Evolutionary conservation across 2,888 invertebrate genomes (phyloP).

Genomic region (Myathropa florea): DNA sequence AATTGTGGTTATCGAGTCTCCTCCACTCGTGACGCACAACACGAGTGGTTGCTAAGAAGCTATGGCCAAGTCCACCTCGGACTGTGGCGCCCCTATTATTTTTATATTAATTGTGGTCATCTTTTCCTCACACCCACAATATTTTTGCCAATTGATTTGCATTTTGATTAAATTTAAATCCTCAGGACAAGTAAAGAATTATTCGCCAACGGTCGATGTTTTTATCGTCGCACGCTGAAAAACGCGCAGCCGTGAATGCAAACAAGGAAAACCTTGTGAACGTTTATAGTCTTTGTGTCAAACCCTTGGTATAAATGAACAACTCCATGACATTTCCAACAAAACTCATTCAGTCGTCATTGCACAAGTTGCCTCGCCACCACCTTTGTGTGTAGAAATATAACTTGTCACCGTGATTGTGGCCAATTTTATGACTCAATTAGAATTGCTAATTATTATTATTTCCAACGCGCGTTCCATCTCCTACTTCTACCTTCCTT

Average conservation of each 20-base stretch:
- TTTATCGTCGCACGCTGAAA: too few relatives aligned
- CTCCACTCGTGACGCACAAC: too few relatives aligned
- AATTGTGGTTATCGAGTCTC: too few relatives aligned
- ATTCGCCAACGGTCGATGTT: too few relatives aligned
- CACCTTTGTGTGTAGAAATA: slow-evolving; percentile 7
- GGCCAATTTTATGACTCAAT: slow-evolving; percentile 50
- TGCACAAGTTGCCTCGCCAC: slow-evolving; percentile 29
- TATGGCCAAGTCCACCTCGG: too few relatives aligned
- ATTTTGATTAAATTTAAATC: too few relatives aligned
- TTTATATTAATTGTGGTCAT: too few relatives aligned
- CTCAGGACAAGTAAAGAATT: too few relatives aligned
- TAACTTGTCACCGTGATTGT: slow-evolving; percentile 45
- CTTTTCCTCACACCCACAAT: too few relatives aligned
- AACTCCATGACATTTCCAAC: neutral
- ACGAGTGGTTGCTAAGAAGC: too few relatives aligned
- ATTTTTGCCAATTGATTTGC: too few relatives aligned
- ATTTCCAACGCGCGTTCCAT: slow-evolving; percentile 36
- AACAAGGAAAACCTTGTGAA: neutral
- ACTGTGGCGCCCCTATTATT: too few relatives aligned
- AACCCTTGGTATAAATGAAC: neutral
- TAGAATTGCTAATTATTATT: slow-evolving; percentile 59
- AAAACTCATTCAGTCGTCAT: slow-evolving; percentile 23
- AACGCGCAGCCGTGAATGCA: neutral
- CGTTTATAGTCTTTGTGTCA: slow-evolving; percentile 1
- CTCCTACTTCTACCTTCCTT: neutral